phyloP scores from a whole-genome alignment of 2,113 vertebrate genomes.

The Pica pica region DNA sequence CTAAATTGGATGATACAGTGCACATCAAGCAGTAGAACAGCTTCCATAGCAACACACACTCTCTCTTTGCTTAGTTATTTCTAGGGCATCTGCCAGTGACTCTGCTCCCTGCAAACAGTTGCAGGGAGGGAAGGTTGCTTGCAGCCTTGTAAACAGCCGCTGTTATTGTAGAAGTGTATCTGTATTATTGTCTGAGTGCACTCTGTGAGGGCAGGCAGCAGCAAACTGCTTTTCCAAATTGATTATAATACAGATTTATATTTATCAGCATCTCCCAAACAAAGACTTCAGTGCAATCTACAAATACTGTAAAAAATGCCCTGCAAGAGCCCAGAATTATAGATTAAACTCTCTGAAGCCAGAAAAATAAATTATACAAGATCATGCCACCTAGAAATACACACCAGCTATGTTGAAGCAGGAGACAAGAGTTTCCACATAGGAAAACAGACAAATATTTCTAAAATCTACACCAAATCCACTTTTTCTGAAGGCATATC shows the following conservation, averaged over 20 bases:
- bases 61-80: constrained; percentile 20
- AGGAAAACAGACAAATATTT: background rate
- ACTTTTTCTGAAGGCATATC: background rate
- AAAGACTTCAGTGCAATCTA: background rate
- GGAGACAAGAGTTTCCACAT: background rate
- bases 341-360: background rate
- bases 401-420: background rate
- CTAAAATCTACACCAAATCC: background rate
- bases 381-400: background rate
- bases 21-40: background rate
- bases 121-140: background rate
- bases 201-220: background rate
- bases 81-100: constrained; percentile 38
- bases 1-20: constrained; percentile 22
- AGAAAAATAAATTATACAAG: background rate
- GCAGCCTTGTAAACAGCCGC: background rate
- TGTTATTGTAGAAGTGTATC: background rate
- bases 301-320: background rate
- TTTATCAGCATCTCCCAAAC: background rate
- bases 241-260: background rate
- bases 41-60: constrained; percentile 59
- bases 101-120: background rate
- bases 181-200: background rate
- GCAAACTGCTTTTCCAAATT: background rate
- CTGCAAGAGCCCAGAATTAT: background rate